phyloP scores from a whole-genome alignment of 35 echinoderm and acorn worm genomes.

The Apostichopus japonicus region DNA sequence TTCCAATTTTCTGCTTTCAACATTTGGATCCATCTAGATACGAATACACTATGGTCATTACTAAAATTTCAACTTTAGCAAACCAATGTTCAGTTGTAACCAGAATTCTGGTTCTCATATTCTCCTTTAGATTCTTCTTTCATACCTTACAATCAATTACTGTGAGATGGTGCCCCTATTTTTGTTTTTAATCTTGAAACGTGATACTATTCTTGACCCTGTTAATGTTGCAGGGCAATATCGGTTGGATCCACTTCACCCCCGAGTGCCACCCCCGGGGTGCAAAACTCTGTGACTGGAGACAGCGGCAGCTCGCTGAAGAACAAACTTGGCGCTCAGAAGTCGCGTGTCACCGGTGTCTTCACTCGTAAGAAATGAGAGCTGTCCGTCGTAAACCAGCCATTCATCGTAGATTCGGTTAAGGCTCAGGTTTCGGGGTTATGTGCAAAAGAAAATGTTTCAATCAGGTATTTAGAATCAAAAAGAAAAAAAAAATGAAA shows the following conservation, averaged over 20 bases:
- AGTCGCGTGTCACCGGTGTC: conserved; percentile 49
- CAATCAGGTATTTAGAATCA: neutral
- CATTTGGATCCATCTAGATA: too few relatives aligned
- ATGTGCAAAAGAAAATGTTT: conserved; percentile 38
- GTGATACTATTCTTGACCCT: neutral
- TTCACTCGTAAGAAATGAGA: conserved; percentile 60
- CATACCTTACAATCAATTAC: too few relatives aligned
- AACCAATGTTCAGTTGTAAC: too few relatives aligned
- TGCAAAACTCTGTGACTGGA: conserved; percentile 37
- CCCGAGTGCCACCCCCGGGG: conserved; percentile 43
- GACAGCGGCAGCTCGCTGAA: conserved; percentile 60
- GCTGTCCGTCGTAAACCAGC: neutral
- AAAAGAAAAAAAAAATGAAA: neutral
- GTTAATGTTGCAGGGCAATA: conserved; percentile 7
- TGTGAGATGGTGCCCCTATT: too few relatives aligned
- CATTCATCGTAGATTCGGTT: neutral
- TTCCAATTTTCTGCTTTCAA: too few relatives aligned
- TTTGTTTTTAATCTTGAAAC: too few relatives aligned
- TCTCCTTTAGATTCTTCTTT: too few relatives aligned
- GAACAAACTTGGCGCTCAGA: conserved; percentile 80
- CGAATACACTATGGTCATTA: too few relatives aligned
- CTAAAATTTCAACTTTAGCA: too few relatives aligned
- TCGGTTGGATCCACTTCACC: conserved; percentile 55
- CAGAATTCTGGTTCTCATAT: too few relatives aligned
- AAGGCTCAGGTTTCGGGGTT: neutral